Evolutionary conservation across 2,113 vertebrate species (phyloP).

Genomic region (Heteronetta atricapilla): DNA sequence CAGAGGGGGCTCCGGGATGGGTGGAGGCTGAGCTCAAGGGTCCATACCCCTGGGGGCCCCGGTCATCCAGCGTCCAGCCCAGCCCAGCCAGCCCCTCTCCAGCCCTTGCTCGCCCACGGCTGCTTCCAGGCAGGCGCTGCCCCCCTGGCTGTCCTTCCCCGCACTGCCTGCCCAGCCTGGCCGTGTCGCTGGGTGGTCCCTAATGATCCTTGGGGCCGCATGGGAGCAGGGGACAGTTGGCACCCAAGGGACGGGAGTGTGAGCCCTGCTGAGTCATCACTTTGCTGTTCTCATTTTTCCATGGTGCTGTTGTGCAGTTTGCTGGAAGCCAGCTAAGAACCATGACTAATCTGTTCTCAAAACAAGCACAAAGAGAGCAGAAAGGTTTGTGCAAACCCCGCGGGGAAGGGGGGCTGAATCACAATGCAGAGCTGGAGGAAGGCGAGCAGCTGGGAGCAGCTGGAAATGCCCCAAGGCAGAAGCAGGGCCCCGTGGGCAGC

Average conservation of each 20-base stretch:
- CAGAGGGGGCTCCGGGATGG: not conserved
- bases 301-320: conserved; percentile 64
- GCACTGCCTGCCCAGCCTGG: fast-evolving
- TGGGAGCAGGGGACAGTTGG: not conserved
- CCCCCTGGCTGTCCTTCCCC: not conserved
- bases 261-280: conserved; percentile 68
- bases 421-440: not conserved
- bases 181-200: not conserved
- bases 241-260: not conserved
- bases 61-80: fast-evolving
- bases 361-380: conserved; percentile 61
- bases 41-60: fast-evolving
- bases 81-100: not conserved
- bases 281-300: conserved; percentile 65
- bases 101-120: not conserved
- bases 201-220: fast-evolving
- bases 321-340: conserved; percentile 70
- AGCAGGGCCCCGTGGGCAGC: not conserved
- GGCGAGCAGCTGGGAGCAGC: not conserved
- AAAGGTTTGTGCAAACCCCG: conserved; percentile 62
- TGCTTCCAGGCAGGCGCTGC: not conserved
- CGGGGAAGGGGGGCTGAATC: conserved; percentile 49
- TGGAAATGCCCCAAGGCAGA: not conserved
- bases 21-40: fast-evolving
- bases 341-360: conserved; percentile 74